Evolutionary conservation across 2,797 vertebrate genomes (phyloP), one percentile per base, ranked within the genome.

Genomic region (Echiichthys vipera): DNA sequence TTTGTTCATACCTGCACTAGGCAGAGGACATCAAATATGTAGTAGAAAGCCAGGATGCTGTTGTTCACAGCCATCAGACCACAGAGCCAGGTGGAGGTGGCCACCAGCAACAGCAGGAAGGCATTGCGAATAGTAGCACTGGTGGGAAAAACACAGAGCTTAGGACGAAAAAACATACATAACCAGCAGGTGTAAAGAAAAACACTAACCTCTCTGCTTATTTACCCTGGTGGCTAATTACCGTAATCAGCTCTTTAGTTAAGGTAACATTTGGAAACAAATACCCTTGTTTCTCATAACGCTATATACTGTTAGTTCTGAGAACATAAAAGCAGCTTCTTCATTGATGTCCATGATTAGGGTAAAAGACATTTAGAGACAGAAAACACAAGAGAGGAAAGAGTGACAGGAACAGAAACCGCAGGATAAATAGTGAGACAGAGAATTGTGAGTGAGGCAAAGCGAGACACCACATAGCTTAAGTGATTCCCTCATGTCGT

Each of bases 1-100:
- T 36, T 27, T 8, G 17, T n/a, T 76, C 62, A 86, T 94, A 99
- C 98, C 97, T 99, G 97, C 81, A 99, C 90, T 24, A 97, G 94
- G 88, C 97, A 99, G 89, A 99, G 96, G 80, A 97, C 91, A 71
- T 96, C 90, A 62, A 98, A 97, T 93, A 99, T 96, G 94, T 99
- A 99, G 95, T 99, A 96, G 94, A 99, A 99, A 85, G 96, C 96
- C 92, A 99, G 94, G 89, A 99, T 94, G 89, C 97, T 99, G 95
- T 99, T 98, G 94, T 99, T 99, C 84, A 99, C 96, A 39, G 98
- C 97, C 96, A 99, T 96, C 77, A 99, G 95, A 73, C 97, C 98
- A 91, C 98, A 98, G 63, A 99, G 94, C 98, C 97, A 99, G 90
- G 96, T 96, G 91, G 96, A 95, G 65, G 96, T 96, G 94, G 97